Evolutionary conservation across 2,888 invertebrate species (phyloP), one percentile per base, ranked within the genome.

Genomic region (Xestia c-nigrum): DNA sequence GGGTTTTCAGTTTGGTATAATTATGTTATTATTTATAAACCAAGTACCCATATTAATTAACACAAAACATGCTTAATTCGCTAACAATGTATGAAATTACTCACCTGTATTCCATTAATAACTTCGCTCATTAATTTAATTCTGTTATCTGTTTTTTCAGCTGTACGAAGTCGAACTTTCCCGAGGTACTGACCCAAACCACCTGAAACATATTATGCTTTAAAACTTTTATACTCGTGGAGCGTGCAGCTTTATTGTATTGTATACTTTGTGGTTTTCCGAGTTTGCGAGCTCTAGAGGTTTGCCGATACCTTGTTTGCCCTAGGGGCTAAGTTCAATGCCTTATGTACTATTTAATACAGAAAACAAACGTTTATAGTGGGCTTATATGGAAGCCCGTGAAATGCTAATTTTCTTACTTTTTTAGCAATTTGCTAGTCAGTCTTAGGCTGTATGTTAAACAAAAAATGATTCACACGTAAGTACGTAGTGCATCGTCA

Each of bases 71-170:
- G n/a, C 9, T 14, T 16, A 21, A 61, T 38, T 69, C 40, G 16
- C 14, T 69, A 69, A 65, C 63, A 57, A 65, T 21, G 50, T 78
- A 9, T 24, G 16, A 55, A 24, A 46, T 52, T 77, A 84, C 98
- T 97, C 69, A 98, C 99, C 95, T 99, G 98, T 91, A 99, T 99
- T 38, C 99, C 99, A 72, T 98, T 97, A 71, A 99, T 98, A 82
- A 99, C 98, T 97, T 99, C 99, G 90, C 98, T 99, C 99, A 99
- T 99, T 31, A 99, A 94, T 86, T 99, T 97, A 21, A 99, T 98
- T 83, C 99, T 97, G 75, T 98, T 98, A 93, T 99, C 99, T 0
- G 99, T 99, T 92, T 98, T 97, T 74, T 97, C 96, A 0, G 99
- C 99, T 0, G 98, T 98, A 89, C 97, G 97, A 78, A 97, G 96